phyloP scores from a whole-genome alignment of 2,113 vertebrate genomes.

The Gadus macrocephalus region DNA sequence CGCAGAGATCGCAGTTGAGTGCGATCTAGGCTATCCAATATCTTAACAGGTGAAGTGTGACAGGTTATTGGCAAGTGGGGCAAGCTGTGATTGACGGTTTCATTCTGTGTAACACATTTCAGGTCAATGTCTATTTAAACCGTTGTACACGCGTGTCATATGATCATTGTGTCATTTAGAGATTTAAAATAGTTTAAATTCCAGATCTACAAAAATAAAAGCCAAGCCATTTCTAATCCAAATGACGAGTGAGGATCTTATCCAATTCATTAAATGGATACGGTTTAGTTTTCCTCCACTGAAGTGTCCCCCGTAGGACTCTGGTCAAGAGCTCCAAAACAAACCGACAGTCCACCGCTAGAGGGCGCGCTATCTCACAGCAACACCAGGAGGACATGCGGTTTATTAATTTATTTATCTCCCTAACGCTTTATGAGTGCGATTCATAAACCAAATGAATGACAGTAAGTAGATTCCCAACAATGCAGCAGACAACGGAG shows the following conservation, averaged over 20 bases:
- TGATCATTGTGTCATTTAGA: too few relatives aligned
- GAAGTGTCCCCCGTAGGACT: conserved; percentile 30
- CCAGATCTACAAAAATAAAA: too few relatives aligned
- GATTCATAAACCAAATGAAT: conserved; percentile 64
- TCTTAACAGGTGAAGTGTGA: conserved; percentile 14
- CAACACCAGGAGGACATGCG: conserved; percentile 52
- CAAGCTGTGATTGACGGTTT: not conserved
- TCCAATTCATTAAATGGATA: too few relatives aligned
- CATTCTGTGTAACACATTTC: not conserved
- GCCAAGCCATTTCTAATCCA: too few relatives aligned
- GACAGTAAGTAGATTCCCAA: conserved; percentile 55
- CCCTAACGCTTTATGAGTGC: conserved; percentile 30
- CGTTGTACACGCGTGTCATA: too few relatives aligned
- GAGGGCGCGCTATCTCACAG: conserved; percentile 74
- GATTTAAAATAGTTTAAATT: too few relatives aligned
- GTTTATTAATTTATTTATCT: conserved; percentile 57
- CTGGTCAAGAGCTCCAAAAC: conserved; percentile 30
- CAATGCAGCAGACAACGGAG: conserved; percentile 47
- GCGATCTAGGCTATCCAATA: conserved; percentile 25
- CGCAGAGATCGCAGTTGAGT: conserved; percentile 44
- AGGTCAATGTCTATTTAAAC: not conserved
- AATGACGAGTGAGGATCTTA: too few relatives aligned
- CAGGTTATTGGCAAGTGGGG: conserved; percentile 6
- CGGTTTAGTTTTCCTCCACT: not conserved
- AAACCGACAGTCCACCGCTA: conserved; percentile 61